Percentiles rank a stretch among this genome's conserved stretches.
phyloP scores from a whole-genome alignment of 2,797 vertebrate genomes.

The Ctenopoma kingsleyae region DNA sequence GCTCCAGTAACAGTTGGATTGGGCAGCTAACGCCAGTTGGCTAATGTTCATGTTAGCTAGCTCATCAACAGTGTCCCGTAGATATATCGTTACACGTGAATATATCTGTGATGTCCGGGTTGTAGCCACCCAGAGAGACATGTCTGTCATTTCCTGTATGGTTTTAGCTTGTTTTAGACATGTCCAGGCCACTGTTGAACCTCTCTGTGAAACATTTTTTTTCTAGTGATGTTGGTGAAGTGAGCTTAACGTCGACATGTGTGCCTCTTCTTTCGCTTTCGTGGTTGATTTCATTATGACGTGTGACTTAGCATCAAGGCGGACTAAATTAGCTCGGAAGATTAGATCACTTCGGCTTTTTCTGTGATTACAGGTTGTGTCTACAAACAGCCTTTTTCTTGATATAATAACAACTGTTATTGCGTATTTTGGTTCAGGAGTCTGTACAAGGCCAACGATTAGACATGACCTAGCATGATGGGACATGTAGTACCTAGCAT shows the following conservation, averaged over 20 bases:
- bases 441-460: slow-evolving; percentile 41
- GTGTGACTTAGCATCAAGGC: slow-evolving; percentile 28
- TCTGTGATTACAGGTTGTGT: not conserved
- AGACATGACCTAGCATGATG: slow-evolving; percentile 58
- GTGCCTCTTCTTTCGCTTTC: slow-evolving; percentile 27
- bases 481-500: slow-evolving; percentile 56
- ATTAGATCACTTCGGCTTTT: slow-evolving; percentile 1
- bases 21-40: slow-evolving; percentile 46
- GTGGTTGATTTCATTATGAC: slow-evolving; percentile 2
- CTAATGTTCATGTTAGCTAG: slow-evolving; percentile 56
- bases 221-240: slow-evolving; percentile 23
- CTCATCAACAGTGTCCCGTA: slow-evolving; percentile 59
- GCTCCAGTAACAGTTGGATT: slow-evolving; percentile 40
- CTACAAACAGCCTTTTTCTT: not conserved
- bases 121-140: slow-evolving; percentile 5
- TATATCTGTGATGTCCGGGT: slow-evolving; percentile 1
- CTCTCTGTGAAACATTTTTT: not conserved
- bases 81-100: too few species aligned
- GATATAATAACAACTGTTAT: slow-evolving; percentile 37
- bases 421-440: slow-evolving; percentile 29
- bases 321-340: slow-evolving; percentile 18
- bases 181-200: not conserved
- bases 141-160: slow-evolving; percentile 8
- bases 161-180: slow-evolving; percentile 16
- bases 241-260: slow-evolving; percentile 36